Percentiles rank a stretch among this genome's conserved stretches.
Evolutionary conservation across 2,797 vertebrate species (phyloP).

Genomic region (Takifugu ocellatus): DNA sequence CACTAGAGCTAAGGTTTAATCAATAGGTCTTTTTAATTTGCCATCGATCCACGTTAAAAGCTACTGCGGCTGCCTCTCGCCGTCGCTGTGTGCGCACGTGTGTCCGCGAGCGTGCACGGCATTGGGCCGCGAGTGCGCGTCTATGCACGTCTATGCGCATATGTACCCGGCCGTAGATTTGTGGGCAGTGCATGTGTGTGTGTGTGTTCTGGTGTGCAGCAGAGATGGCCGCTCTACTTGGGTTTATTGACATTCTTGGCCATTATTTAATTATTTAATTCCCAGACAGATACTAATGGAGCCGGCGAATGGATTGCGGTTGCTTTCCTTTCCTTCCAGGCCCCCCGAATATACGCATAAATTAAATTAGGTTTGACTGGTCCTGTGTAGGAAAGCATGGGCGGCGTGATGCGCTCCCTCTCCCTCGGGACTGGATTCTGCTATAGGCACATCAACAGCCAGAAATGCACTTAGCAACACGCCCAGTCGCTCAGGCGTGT

Average conservation of each 20-base stretch:
- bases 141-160: not conserved
- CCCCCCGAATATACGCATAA: constrained; percentile 72
- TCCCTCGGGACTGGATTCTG: constrained; percentile 54
- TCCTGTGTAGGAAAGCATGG: constrained; percentile 51
- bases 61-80: constrained; percentile 75
- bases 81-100: constrained; percentile 23
- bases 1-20: constrained; percentile 86
- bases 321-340: constrained; percentile 64
- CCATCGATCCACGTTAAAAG: constrained; percentile 85
- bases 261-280: constrained; percentile 84
- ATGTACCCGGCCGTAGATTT: not conserved
- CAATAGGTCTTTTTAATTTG: constrained; percentile 87
- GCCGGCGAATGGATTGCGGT: constrained; percentile 79
- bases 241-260: constrained; percentile 78
- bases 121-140: not conserved
- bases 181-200: constrained; percentile 9
- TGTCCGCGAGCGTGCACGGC: constrained; percentile 3
- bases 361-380: constrained; percentile 71
- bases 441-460: constrained; percentile 69
- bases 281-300: constrained; percentile 81
- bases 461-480: constrained; percentile 57
- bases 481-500: constrained; percentile 36
- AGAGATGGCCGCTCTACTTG: constrained; percentile 64
- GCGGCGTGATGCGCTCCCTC: constrained; percentile 29
- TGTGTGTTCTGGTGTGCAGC: constrained; percentile 41